These are phyloP conservation scores for Drosophila pandora DNA, from an alignment of 1,140 invertebrate species.

Conservation along the genomic window DNA sequence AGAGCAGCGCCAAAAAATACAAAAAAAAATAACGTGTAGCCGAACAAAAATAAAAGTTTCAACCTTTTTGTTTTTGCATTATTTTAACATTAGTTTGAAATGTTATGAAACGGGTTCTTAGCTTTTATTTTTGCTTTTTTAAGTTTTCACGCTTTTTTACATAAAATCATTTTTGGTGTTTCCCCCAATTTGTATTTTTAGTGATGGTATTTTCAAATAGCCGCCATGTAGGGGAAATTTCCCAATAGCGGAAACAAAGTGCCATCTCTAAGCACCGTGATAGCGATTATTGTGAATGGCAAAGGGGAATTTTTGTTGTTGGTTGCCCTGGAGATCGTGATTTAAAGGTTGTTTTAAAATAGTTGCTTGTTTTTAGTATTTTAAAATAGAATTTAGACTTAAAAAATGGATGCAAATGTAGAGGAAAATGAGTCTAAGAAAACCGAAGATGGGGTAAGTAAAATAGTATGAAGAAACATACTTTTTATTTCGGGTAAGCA, in stretches of 20 bases:
- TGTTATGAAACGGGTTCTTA: slow-evolving; percentile 9
- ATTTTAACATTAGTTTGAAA: slow-evolving; percentile 22
- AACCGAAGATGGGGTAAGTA: slow-evolving; percentile 7
- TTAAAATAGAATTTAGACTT: slow-evolving; percentile 9
- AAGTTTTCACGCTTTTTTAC: background rate
- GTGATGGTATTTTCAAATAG: slow-evolving; percentile 7
- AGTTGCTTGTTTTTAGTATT: slow-evolving; percentile 11
- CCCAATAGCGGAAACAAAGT: background rate
- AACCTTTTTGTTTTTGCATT: background rate
- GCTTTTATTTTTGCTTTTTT: background rate
- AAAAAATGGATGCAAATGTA: slow-evolving; percentile 27
- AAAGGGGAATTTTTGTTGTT: slow-evolving; percentile 28
- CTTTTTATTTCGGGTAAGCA: background rate
- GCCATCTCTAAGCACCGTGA: background rate
- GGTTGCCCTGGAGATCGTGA: slow-evolving; percentile 29
- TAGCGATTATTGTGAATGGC: slow-evolving; percentile 19
- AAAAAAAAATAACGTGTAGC: background rate
- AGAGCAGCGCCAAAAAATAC: background rate
- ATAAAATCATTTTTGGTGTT: background rate
- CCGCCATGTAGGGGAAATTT: slow-evolving; percentile 16
- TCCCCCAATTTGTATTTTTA: background rate
- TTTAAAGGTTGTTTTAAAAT: slow-evolving; percentile 38
- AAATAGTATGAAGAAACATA: background rate
- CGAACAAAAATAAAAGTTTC: slow-evolving; percentile 7
- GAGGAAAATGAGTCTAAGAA: slow-evolving; percentile 10